Base-by-base conservation (phyloP, 2,888 invertebrate genomes). In the Yponomeuta plumbellus region DNA sequence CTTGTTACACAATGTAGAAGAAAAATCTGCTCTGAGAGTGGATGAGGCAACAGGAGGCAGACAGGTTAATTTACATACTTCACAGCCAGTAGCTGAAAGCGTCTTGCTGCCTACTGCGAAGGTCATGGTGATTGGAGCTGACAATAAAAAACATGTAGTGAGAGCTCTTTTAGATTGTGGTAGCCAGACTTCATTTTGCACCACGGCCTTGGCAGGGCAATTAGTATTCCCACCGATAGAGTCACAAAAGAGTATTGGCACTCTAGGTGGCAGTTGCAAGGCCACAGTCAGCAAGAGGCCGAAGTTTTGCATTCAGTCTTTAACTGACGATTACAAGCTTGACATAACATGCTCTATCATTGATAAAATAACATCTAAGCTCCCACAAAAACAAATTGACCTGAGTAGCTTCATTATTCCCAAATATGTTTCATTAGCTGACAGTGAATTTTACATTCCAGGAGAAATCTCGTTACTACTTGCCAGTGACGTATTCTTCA, bases 381-480 rank as follows among this genome's bases (percentile, higher is more conserved):
- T 26, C 3, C 26, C 26, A 26, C 26, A 67, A 65, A 10, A 4
- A 22, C 34, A 21, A 22, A 61, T 67, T 26, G 40, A 65, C 34
- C 57, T 67, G 23, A 34, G 58, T 40, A 67, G 44, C 11, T 65
- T 67, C 65, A 26, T 22, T 57, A 34, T 65, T 5, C 67, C 61
- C 10, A 65, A 61, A 11, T 11, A 20, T 44, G 11, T 66, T 44
- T 8, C 23, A 6, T 64, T 67, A 34, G 63, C 66, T 63, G 56
- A 66, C 20, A 58, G 26, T 21, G 66, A 66, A 61, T 66, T 66
- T 66, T n/a, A 65, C 56, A 52, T 52, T 52, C 56, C 56, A 52
- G 56, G 56, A n/a, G 56, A 52, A 52, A 52, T 52, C 13, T 52
- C 56, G n/a, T n/a, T 52, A 52, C 56, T 52, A 17, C 56, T 52